A percentile compares a stretch with the other conserved stretches of the same genome.
phyloP scores from a whole-genome alignment of 2,113 vertebrate genomes.

The Propithecus coquereli region DNA sequence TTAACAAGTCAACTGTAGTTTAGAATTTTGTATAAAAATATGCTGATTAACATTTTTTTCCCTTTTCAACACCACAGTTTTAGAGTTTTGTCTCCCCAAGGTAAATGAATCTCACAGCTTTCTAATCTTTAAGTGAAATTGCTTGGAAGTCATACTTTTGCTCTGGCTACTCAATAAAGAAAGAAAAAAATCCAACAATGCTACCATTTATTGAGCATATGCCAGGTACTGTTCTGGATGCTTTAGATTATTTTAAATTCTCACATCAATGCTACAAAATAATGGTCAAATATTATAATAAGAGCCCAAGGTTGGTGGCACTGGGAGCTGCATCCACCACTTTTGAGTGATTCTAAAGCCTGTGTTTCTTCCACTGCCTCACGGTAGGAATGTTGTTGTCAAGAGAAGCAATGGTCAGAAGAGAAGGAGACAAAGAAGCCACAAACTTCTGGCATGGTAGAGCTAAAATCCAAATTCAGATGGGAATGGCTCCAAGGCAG shows the following conservation, averaged over 20 bases:
- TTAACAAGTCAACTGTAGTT: conserved; percentile 11
- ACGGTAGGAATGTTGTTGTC: background rate
- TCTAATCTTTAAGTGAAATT: conserved; percentile 36
- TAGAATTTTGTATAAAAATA: background rate
- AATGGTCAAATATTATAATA: background rate
- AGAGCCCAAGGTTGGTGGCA: background rate
- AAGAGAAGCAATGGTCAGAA: background rate
- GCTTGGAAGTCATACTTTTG: conserved; percentile 47
- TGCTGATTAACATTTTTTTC: background rate
- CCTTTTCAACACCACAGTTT: background rate
- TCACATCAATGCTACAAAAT: conserved; percentile 28
- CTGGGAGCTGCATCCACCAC: background rate
- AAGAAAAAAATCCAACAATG: background rate
- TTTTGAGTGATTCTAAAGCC: background rate
- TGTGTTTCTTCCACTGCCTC: background rate
- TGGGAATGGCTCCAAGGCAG: background rate
- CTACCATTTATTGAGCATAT: conserved; percentile 7
- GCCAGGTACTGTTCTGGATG: background rate
- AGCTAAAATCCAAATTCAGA: conserved; percentile 17
- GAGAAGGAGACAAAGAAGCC: background rate
- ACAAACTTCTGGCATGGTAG: background rate
- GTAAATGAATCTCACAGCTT: conserved; percentile 25
- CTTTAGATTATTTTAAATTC: conserved; percentile 28
- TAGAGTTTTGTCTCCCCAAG: conserved; percentile 35
- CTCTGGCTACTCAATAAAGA: background rate